Conservation (phyloP, 2,113 vertebrate species). For the Microcebus lehilahytsara region DNA sequence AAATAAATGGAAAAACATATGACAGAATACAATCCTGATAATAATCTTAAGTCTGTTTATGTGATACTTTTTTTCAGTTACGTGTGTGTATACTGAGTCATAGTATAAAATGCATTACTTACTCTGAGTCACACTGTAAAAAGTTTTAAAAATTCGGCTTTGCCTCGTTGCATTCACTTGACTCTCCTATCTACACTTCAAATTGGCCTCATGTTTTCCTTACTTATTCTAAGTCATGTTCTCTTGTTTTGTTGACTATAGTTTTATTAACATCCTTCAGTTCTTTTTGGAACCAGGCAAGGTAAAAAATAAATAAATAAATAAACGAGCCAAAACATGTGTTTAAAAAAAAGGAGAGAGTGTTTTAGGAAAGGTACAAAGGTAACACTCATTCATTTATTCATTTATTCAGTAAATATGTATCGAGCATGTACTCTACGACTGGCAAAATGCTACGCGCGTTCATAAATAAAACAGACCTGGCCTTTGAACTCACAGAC, state of each 20-base stretch:
- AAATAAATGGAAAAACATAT: neutral
- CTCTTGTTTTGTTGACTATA: neutral
- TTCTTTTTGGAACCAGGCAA: neutral
- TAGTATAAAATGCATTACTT: neutral
- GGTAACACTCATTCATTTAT: neutral
- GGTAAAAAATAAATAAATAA: neutral
- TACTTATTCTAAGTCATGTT: neutral
- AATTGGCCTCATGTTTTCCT: neutral
- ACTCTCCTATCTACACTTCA: neutral
- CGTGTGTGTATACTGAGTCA: neutral
- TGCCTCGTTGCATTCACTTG: neutral
- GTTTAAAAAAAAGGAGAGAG: neutral
- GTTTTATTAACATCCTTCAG: neutral
- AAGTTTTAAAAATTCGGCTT: neutral
- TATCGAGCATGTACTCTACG: neutral
- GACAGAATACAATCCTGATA: neutral
- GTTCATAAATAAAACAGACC: neutral
- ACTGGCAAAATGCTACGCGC: neutral
- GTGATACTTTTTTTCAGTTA: neutral
- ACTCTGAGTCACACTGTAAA: neutral
- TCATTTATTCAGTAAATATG: neutral
- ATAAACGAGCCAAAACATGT: neutral
- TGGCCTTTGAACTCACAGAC: neutral
- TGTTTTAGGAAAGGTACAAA: neutral
- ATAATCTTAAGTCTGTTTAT: neutral